phyloP scores from a whole-genome alignment of 2,113 vertebrate species.

The Hiodon tergisus region DNA sequence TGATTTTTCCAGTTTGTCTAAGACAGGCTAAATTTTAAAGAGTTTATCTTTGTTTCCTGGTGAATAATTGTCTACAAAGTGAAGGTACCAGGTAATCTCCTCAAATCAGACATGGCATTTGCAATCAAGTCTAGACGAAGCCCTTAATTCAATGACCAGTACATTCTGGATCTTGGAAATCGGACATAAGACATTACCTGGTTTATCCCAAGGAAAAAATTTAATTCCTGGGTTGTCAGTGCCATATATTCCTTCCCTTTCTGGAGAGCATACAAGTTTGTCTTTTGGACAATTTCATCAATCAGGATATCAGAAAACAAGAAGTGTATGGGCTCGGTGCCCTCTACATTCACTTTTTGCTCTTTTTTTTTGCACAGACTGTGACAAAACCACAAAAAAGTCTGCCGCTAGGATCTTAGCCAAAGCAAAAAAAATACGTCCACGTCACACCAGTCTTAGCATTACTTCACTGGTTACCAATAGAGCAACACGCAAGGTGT shows the following conservation, averaged over 20 bases:
- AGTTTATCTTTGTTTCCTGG: conserved; percentile 15
- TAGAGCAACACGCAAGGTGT: no score
- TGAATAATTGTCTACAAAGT: conserved; percentile 26
- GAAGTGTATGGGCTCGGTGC: conserved; percentile 1
- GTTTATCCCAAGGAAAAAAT: conserved; percentile 25
- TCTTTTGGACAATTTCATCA: conserved; percentile 8
- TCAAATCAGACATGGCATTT: conserved; percentile 25
- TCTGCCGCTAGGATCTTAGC: no score
- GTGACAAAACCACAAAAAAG: neutral
- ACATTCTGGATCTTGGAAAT: conserved; percentile 25
- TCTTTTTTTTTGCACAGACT: conserved; percentile 25
- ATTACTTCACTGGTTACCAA: no score
- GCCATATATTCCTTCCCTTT: conserved; percentile 17
- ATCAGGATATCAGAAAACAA: conserved; percentile 12
- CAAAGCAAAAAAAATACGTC: no score
- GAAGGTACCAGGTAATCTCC: conserved; percentile 18
- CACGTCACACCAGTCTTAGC: no score
- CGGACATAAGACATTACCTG: conserved; percentile 11
- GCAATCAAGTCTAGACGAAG: conserved; percentile 13
- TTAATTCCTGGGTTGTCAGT: neutral
- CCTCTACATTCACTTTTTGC: neutral
- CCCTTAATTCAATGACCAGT: conserved; percentile 18
- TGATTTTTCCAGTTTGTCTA: conserved; percentile 6
- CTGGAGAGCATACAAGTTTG: conserved; percentile 20
- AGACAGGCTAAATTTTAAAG: conserved; percentile 20